A percentile compares a stretch with the other conserved stretches of the same genome.
These are phyloP conservation scores for Polyommatus iphigenia DNA, from an alignment of 2,888 invertebrate genomes.

Conservation along the genomic window DNA sequence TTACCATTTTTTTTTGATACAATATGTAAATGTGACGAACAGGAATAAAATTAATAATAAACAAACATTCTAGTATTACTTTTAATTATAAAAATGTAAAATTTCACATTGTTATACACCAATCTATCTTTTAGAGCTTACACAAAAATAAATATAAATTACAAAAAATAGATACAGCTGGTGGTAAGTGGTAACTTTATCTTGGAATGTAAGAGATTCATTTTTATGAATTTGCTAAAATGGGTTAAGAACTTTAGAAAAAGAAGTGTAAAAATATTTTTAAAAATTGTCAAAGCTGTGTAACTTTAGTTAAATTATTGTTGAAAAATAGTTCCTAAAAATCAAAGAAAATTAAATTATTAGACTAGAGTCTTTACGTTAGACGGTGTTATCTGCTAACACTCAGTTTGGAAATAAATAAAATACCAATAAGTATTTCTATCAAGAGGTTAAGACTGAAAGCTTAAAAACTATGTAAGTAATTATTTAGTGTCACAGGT, in stretches of 20 bases:
- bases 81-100: slow-evolving; percentile 26
- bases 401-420: background rate
- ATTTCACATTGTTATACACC: background rate
- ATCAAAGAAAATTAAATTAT: background rate
- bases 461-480: slow-evolving; percentile 3
- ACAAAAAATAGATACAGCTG: background rate
- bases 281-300: too few species aligned
- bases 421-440: background rate
- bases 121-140: background rate
- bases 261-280: background rate
- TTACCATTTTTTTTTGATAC: too few species aligned
- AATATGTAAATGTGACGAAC: too few species aligned
- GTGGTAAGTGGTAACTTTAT: background rate
- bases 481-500: background rate
- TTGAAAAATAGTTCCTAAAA: background rate
- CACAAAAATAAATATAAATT: slow-evolving; percentile 3
- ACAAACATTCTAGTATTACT: background rate
- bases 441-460: background rate
- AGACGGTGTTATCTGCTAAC: background rate
- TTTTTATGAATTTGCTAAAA: background rate
- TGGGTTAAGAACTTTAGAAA: background rate
- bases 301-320: background rate
- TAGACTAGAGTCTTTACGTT: slow-evolving; percentile 9
- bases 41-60: background rate
- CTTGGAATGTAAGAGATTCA: background rate